phyloP scores from a whole-genome alignment of 2,113 vertebrate species.

The Petrocephalus microphthalmus region DNA sequence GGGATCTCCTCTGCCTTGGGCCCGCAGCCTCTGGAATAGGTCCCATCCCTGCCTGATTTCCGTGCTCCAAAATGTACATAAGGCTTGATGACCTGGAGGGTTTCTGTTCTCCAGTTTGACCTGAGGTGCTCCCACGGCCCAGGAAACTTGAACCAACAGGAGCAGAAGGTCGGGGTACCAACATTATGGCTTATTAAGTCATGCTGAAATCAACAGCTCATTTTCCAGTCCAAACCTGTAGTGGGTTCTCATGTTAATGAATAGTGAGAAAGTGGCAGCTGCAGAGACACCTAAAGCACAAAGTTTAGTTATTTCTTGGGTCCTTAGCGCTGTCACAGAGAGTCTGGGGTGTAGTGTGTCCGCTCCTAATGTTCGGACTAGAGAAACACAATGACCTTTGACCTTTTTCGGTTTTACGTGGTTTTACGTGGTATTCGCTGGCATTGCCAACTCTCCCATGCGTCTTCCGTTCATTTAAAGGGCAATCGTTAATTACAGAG shows the following conservation, averaged over 20 bases:
- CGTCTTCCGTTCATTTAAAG: neutral
- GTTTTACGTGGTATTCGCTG: neutral
- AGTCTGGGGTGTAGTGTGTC: neutral
- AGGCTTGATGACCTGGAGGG: neutral
- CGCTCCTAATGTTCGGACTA: neutral
- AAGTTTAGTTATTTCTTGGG: neutral
- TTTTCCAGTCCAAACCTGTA: neutral
- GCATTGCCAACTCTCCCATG: neutral
- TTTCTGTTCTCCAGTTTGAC: neutral
- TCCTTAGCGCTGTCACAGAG: neutral
- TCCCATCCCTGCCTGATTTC: neutral
- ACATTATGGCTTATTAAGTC: neutral
- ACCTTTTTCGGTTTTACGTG: neutral
- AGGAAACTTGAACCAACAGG: neutral
- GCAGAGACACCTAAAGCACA: neutral
- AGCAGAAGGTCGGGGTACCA: neutral
- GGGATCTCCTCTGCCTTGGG: neutral
- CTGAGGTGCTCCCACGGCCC: neutral
- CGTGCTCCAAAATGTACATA: neutral
- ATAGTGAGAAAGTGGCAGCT: neutral
- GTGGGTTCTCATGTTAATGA: neutral
- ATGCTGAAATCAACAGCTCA: neutral
- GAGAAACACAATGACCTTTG: neutral
- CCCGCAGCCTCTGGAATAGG: neutral
- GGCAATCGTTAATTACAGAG: neutral